Base-by-base conservation (phyloP, 2,113 vertebrate species). In the Anguilla rostrata region DNA sequence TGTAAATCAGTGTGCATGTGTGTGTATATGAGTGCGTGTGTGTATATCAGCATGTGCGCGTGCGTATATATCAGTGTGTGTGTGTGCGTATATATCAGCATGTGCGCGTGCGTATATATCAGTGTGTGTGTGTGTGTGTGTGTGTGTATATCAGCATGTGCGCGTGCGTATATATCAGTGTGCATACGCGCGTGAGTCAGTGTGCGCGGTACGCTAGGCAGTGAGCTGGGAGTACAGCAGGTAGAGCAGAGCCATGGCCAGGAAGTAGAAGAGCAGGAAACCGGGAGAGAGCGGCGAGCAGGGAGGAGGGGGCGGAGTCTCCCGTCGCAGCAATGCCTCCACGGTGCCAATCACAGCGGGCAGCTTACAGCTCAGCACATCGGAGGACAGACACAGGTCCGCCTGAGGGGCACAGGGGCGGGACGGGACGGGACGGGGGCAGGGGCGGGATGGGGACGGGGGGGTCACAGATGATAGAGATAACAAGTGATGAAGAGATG, bases 231-330 rank as follows among this genome's bases (percentile, higher is more conserved):
- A 90, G 94, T 95, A 96, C 83, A 95, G 86, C 87, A 94, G 84
- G 94, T 93, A 97, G 90, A 98, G 94, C 91, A 97, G 95, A 87
- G 92, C 91, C 97, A 97, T 97, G 93, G 92, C 88, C 49, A 86
- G 91, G 81, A 94, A 92, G 94, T 97, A 97, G 96, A 98, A 97
- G 93, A 97, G 83, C 92, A 96, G 90, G 95, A 98, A 97, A 94
- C 96, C 96, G 34, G 92, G 92, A 83, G 96, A 94, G 91, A 96
- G 93, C 92, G 71, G 93, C 85, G 90, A 95, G 90, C 92, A 92
- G 85, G 83, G 88, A 86, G 71, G 91, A 84, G 88, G 87, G 60
- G 89, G 92, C 0, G 18, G 43, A 82, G 87, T 90, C 87, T 90
- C 89, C 78, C 22, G 91, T 88, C 90, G 90, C 75, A 75, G 85